Evolutionary conservation across 2,888 invertebrate species (phyloP), one percentile per base, ranked within the genome.

Genomic region (Onchidella celtica): DNA sequence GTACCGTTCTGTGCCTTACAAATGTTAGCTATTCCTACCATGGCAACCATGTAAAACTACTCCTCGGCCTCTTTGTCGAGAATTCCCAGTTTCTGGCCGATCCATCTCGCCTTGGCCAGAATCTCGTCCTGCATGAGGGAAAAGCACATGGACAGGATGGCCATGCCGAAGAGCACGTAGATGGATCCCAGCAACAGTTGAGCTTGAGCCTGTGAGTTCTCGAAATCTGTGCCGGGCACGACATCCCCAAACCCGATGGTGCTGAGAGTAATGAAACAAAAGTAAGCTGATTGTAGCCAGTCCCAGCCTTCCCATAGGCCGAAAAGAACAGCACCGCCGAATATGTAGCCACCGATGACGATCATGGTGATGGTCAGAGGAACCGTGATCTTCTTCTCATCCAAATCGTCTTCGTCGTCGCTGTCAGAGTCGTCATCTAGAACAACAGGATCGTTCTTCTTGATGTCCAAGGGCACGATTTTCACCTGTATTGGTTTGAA

Each of bases 121-220:
- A 93, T 92, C 84, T 93, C 93, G 70, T 93, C 93, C 83, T 93
- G 93, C 88, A 93, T 93, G 40, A 93, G 89, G 3, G 91, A 88
- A 86, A 93, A 93, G 81, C 93, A 93, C 93, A 93, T 93, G 38
- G 93, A 93, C 79, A 93, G 84, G 79, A 93, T 92, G n/a, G 93
- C 93, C 92, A 93, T 92, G 9, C 93, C 93, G 82, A 93, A 92
- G 32, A 92, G 84, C 65, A 92, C 90, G 86, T 93, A 93, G 65
- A 93, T 80, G 14, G 91, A 88, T 4, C 91, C 91, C 2, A 92
- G 88, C 72, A 93, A 85, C 82, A 92, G 88, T 81, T 92, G 90
- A 3, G 89, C 89, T 79, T 91, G 90, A 11, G 90, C 90, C 63
- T 87, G 87, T 1, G 89, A 87, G 79, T 89, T 90, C 47, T 90